Percentiles rank a stretch among this genome's conserved stretches.
These are phyloP conservation scores for Gallinago paraguaiae DNA, from an alignment of 2,113 vertebrate genomes.

Conservation along the genomic window DNA sequence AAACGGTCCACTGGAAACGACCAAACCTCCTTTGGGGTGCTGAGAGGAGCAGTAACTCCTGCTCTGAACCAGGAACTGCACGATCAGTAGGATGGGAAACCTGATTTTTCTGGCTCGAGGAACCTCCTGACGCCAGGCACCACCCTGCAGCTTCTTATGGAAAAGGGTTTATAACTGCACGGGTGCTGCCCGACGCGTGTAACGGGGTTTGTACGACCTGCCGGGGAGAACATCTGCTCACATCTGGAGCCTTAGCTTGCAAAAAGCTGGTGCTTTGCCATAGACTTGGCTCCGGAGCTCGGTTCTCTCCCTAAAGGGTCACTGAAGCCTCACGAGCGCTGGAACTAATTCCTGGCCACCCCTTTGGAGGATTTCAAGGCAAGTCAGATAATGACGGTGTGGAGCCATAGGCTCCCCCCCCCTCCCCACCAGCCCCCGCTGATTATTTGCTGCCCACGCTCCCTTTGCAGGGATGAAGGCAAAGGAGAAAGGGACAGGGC, in stretches of 20 bases:
- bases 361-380: neutral
- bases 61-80: neutral
- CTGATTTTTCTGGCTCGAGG: neutral
- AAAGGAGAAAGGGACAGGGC: neutral
- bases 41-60: neutral
- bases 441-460: neutral
- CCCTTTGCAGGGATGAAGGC: neutral
- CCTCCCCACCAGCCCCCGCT: neutral
- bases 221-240: neutral
- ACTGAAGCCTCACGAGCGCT: neutral
- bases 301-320: neutral
- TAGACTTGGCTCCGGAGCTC: neutral
- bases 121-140: neutral
- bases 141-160: neutral
- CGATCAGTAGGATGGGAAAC: neutral
- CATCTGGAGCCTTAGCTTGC: neutral
- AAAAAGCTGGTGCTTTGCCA: neutral
- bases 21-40: neutral
- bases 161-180: neutral
- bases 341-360: neutral
- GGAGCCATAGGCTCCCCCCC: neutral
- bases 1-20: neutral
- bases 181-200: rapidly evolving
- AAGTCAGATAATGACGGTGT: neutral
- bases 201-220: neutral